These are phyloP conservation scores for Escarpia spicata DNA, from an alignment of 2,888 invertebrate genomes.

Conservation along the genomic window DNA sequence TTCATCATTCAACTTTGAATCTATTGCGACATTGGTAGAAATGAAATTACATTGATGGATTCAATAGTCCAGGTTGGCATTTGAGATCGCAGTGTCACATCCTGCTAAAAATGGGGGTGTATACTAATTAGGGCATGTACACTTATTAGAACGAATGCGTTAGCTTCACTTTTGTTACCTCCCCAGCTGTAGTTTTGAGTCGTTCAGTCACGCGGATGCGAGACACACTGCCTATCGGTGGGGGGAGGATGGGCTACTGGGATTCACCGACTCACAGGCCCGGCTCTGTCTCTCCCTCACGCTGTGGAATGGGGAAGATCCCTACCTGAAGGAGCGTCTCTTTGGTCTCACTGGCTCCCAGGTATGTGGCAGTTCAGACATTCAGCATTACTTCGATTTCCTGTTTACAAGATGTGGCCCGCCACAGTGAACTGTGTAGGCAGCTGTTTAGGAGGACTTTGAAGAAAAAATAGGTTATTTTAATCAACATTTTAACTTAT, in stretches of 20 bases:
- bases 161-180: background rate
- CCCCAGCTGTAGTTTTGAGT: conserved; percentile 56
- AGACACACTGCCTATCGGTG: conserved; percentile 59
- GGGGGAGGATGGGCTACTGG: conserved; percentile 65
- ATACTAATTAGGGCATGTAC: too few species aligned
- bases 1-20: background rate
- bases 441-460: too few species aligned
- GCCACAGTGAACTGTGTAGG: too few species aligned
- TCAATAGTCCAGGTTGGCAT: background rate
- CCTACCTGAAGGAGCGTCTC: conserved; percentile 63
- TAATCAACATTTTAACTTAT: too few species aligned
- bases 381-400: background rate
- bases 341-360: conserved; percentile 61
- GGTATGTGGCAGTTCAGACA: background rate
- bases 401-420: background rate
- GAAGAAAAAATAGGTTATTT: too few species aligned
- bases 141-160: too few species aligned
- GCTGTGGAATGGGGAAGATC: conserved; percentile 64
- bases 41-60: too few species aligned
- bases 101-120: too few species aligned
- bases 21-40: too few species aligned
- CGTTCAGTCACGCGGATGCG: conserved; percentile 58
- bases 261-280: conserved; percentile 59
- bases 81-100: background rate
- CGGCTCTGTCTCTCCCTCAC: conserved; percentile 59